These are phyloP conservation scores for Zoanthus sansibaricus DNA, from an alignment of 92 coral and sea anemone species.

Conservation along the genomic window DNA sequence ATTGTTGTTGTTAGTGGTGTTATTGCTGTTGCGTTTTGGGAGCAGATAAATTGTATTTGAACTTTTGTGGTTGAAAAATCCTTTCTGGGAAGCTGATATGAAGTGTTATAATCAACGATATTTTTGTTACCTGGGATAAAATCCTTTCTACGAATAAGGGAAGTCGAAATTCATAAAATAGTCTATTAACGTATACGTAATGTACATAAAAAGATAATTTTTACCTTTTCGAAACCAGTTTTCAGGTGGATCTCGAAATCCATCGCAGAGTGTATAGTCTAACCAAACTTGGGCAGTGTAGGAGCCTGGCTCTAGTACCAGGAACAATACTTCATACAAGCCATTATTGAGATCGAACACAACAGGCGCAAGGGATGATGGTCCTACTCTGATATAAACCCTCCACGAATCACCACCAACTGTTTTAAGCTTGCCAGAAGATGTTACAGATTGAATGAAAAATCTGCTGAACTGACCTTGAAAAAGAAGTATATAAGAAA, in stretches of 20 bases:
- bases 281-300: conserved; percentile 72
- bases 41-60: too few relatives aligned
- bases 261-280: conserved; percentile 86
- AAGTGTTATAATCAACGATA: too few relatives aligned
- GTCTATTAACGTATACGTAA: too few relatives aligned
- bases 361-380: conserved; percentile 81
- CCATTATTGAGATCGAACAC: conserved; percentile 85
- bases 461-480: conserved; percentile 85
- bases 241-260: conserved; percentile 83
- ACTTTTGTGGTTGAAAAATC: too few relatives aligned
- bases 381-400: conserved; percentile 82
- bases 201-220: background rate
- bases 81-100: too few relatives aligned
- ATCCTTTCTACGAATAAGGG: too few relatives aligned
- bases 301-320: conserved; percentile 77
- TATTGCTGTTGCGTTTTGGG: too few relatives aligned
- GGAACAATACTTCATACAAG: conserved; percentile 74
- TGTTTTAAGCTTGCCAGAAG: conserved; percentile 58
- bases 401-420: conserved; percentile 91
- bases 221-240: conserved; percentile 79
- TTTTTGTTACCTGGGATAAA: too few relatives aligned
- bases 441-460: conserved; percentile 78
- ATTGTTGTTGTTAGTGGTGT: too few relatives aligned
- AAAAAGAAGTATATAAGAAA: background rate
- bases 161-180: too few relatives aligned